phyloP scores from a whole-genome alignment of 1,140 invertebrate species.

The Drosophila paulistorum region DNA sequence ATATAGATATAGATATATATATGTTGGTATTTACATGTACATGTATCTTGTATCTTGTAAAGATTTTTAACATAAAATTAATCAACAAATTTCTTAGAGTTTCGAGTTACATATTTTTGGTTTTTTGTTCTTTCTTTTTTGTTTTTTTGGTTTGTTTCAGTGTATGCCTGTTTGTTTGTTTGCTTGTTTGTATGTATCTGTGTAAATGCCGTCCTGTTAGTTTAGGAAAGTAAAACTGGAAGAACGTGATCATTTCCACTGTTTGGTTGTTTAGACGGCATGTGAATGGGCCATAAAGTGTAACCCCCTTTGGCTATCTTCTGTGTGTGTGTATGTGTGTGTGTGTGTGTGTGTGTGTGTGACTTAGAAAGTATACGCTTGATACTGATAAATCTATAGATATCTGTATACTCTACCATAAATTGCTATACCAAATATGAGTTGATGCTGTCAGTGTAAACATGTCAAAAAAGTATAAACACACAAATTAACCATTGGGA shows the following conservation, averaged over 20 bases:
- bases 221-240: background rate
- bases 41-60: slow-evolving; percentile 14
- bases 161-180: slow-evolving; percentile 1
- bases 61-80: slow-evolving; percentile 73
- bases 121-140: background rate
- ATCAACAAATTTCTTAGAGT: slow-evolving; percentile 74
- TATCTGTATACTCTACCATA: slow-evolving; percentile 20
- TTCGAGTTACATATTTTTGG: slow-evolving; percentile 52
- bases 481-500: background rate
- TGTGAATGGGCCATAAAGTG: slow-evolving; percentile 3
- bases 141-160: background rate
- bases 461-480: slow-evolving; percentile 49
- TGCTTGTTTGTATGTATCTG: slow-evolving; percentile 1
- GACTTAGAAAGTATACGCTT: slow-evolving; percentile 52
- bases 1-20: slow-evolving; percentile 36
- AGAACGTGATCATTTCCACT: slow-evolving; percentile 5
- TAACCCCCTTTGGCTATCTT: slow-evolving; percentile 1
- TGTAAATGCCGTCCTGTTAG: slow-evolving; percentile 37
- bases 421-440: slow-evolving; percentile 27
- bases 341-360: slow-evolving; percentile 34
- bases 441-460: slow-evolving; percentile 45
- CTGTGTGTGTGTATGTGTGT: slow-evolving; percentile 25
- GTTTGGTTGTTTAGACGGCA: background rate
- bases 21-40: slow-evolving; percentile 27
- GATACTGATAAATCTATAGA: slow-evolving; percentile 13